phyloP scores from a whole-genome alignment of 2,888 invertebrate species.

The Patella ulyssiponensis region DNA sequence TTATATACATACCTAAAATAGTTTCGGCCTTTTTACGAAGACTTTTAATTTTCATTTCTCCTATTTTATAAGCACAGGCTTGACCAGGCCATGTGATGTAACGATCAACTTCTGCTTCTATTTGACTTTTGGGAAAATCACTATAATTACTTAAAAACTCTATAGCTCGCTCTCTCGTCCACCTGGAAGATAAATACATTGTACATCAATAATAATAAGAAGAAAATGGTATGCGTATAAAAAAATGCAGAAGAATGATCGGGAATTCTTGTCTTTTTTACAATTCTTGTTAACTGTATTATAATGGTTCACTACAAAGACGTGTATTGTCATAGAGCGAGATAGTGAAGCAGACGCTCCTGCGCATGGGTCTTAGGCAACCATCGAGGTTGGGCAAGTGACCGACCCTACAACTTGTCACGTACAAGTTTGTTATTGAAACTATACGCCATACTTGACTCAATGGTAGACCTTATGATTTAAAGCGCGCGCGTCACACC shows the following conservation, averaged over 20 bases:
- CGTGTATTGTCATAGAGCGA: background rate
- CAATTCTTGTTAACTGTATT: too few species aligned
- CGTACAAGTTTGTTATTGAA: too few species aligned
- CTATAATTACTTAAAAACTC: constrained; percentile 55
- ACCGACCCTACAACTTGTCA: too few species aligned
- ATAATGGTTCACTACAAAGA: background rate
- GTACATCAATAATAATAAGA: too few species aligned
- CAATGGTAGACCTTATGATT: too few species aligned
- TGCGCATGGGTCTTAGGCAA: too few species aligned
- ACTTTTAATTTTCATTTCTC: constrained; percentile 57
- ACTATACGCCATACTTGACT: too few species aligned
- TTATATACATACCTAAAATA: constrained; percentile 54
- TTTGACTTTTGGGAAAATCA: constrained; percentile 42
- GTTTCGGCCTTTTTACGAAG: constrained; percentile 58
- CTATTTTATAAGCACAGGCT: constrained; percentile 62
- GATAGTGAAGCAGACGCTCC: background rate
- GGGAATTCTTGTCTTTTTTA: background rate
- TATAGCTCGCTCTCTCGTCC: constrained; percentile 58
- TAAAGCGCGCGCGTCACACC: too few species aligned
- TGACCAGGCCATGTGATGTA: constrained; percentile 68
- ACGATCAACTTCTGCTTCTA: constrained; percentile 58
- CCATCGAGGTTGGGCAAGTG: too few species aligned
- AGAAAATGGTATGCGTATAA: too few species aligned
- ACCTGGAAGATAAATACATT: constrained; percentile 42
- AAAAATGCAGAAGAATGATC: background rate